A percentile compares a stretch with the other conserved stretches of the same genome.
phyloP scores from a whole-genome alignment of 2,113 vertebrate genomes.

The Pungitius pungitius region DNA sequence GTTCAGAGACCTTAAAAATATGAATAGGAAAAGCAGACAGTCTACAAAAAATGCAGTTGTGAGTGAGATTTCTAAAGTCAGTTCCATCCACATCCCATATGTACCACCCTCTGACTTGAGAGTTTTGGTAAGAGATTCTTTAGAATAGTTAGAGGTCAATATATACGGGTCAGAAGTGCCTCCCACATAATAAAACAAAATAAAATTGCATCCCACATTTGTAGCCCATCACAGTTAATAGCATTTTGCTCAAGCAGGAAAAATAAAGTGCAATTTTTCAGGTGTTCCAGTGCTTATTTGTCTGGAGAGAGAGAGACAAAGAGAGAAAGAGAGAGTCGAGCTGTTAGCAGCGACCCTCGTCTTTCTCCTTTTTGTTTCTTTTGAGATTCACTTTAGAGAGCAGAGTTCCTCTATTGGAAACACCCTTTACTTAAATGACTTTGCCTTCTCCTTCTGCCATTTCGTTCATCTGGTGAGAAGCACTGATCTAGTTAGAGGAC shows the following conservation, averaged over 20 bases:
- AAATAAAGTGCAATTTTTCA: neutral
- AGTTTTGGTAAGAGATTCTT: neutral
- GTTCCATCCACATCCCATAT: neutral
- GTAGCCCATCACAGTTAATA: slow-evolving; percentile 18
- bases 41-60: slow-evolving; percentile 1
- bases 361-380: slow-evolving; percentile 18
- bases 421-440: slow-evolving; percentile 1
- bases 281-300: slow-evolving; percentile 8
- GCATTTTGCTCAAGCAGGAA: neutral
- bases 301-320: neutral
- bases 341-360: neutral
- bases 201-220: slow-evolving; percentile 11
- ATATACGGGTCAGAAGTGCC: neutral
- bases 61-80: slow-evolving; percentile 2
- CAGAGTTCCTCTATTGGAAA: neutral
- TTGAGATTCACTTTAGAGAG: slow-evolving; percentile 4
- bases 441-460: slow-evolving; percentile 21
- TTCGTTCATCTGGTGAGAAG: slow-evolving; percentile 21
- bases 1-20: neutral
- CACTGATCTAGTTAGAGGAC: slow-evolving; percentile 37
- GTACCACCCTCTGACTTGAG: slow-evolving; percentile 5
- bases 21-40: neutral
- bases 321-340: neutral
- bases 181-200: neutral
- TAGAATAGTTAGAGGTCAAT: slow-evolving; percentile 5